Conservation (phyloP, 2,113 vertebrate genomes). For the Sapayoa aenigma region DNA sequence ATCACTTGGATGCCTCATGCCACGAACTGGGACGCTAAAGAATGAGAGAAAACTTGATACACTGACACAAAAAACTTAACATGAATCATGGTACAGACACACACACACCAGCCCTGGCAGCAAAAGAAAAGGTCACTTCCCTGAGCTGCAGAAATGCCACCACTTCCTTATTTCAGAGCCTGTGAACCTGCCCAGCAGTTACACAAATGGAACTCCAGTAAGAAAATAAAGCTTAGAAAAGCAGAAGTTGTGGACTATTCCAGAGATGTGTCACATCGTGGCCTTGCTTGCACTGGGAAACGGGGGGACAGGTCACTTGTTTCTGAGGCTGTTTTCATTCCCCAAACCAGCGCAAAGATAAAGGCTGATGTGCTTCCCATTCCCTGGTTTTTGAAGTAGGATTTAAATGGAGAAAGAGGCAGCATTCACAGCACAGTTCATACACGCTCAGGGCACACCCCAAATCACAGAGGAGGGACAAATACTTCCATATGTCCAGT, state of each 20-base stretch:
- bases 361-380: neutral
- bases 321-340: neutral
- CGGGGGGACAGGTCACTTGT: neutral
- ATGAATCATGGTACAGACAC: rapidly evolving
- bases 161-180: rapidly evolving
- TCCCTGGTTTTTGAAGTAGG: neutral
- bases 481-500: rapidly evolving
- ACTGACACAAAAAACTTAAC: neutral
- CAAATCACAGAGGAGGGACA: neutral
- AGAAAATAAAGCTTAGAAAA: neutral
- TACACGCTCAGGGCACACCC: rapidly evolving
- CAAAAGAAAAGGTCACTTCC: neutral
- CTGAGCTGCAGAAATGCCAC: neutral
- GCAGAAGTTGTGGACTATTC: neutral
- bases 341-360: neutral
- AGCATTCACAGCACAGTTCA: rapidly evolving
- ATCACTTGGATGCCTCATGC: rapidly evolving
- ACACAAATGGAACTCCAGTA: neutral
- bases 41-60: neutral
- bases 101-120: neutral
- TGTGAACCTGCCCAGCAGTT: rapidly evolving
- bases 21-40: rapidly evolving
- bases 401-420: neutral
- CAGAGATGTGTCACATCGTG: neutral
- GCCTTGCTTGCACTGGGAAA: neutral